phyloP scores from a whole-genome alignment of 2,888 invertebrate species.

The Trisateles emortualis region DNA sequence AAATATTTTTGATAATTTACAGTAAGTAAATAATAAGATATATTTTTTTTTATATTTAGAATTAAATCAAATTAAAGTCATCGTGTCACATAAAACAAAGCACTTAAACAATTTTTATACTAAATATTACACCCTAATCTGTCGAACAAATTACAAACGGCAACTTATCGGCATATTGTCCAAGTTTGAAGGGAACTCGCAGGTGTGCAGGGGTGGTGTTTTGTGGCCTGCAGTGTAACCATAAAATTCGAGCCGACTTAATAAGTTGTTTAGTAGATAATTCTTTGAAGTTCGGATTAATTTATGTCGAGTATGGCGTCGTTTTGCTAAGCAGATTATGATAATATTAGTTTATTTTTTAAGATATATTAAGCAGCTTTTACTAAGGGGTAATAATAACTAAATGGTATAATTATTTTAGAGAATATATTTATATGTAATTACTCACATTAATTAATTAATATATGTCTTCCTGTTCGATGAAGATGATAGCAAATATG shows the following conservation, averaged over 20 bases:
- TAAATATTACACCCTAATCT: slow-evolving; percentile 37
- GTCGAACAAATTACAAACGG: slow-evolving; percentile 54
- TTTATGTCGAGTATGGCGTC: slow-evolving; percentile 48
- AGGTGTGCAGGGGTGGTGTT: slow-evolving; percentile 81
- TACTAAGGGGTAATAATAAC: neutral
- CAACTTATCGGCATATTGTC: slow-evolving; percentile 67
- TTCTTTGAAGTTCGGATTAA: slow-evolving; percentile 63
- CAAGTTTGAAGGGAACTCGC: slow-evolving; percentile 77
- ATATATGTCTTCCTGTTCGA: too few species aligned
- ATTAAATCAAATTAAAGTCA: too few species aligned
- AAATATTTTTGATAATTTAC: too few species aligned
- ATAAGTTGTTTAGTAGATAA: slow-evolving; percentile 79
- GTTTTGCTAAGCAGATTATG: slow-evolving; percentile 57
- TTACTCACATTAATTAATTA: too few species aligned
- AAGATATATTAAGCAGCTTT: neutral
- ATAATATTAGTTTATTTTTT: slow-evolving; percentile 17
- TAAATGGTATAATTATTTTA: neutral
- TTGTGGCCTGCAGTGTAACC: slow-evolving; percentile 73
- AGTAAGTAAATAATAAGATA: too few species aligned
- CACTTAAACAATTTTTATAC: neutral
- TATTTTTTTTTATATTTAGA: too few species aligned
- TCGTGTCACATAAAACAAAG: too few species aligned
- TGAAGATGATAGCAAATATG: too few species aligned
- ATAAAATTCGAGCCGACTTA: slow-evolving; percentile 78
- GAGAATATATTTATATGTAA: too few species aligned